Conservation (phyloP, 2,113 vertebrate genomes). For the Melospiza melodia region DNA sequence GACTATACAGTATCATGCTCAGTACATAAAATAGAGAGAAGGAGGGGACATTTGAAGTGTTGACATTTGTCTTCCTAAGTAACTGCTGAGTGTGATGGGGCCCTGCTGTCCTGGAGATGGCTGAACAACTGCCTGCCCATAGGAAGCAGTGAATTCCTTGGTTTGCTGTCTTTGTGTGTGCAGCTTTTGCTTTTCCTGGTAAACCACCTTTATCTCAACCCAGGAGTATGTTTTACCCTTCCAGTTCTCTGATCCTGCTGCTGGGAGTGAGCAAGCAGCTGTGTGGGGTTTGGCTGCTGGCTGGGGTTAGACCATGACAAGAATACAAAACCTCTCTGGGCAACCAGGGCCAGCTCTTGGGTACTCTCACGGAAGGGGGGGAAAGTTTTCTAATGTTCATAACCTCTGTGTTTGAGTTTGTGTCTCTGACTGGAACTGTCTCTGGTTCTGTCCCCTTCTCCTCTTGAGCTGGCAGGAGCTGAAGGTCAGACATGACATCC, state of each 20-base stretch:
- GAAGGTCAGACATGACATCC: not conserved
- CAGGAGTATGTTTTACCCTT: not conserved
- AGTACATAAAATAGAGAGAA: not conserved
- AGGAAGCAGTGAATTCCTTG: not conserved
- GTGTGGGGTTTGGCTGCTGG: not conserved
- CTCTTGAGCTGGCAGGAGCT: not conserved
- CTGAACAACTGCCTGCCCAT: not conserved
- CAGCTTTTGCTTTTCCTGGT: not conserved
- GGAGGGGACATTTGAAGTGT: not conserved
- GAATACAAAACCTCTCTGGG: not conserved
- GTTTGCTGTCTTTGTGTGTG: not conserved
- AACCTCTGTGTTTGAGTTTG: not conserved
- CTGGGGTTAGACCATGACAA: not conserved
- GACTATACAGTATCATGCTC: not conserved
- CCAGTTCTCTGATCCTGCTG: not conserved
- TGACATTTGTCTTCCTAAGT: not conserved
- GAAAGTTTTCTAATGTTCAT: not conserved
- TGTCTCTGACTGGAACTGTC: not conserved
- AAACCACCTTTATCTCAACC: not conserved
- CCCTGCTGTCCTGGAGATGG: not conserved
- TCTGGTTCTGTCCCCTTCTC: not conserved
- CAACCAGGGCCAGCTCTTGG: not conserved
- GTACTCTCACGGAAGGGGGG: not conserved
- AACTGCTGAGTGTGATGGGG: accelerated
- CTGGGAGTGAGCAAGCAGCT: not conserved